Evolutionary conservation across 2,113 vertebrate genomes (phyloP), one percentile per base, ranked within the genome.

Genomic region (Sinocyclocheilus anophthalmus): DNA sequence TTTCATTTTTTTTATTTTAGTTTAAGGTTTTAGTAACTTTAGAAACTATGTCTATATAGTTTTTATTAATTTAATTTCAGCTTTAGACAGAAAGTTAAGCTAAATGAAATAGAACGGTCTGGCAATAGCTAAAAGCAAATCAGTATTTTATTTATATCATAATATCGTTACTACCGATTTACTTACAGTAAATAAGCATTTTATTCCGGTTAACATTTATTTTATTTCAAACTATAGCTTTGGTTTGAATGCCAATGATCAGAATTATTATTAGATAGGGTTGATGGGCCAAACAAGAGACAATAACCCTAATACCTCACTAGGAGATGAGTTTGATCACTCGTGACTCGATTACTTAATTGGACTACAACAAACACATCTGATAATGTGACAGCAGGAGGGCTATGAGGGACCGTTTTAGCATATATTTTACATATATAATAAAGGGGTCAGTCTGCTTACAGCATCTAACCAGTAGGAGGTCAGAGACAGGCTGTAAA

Each of bases 401-500:
- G 10, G 18, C 1, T 5, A 12, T 4, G 37, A 42, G 18, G 20
- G 18, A 77, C 26, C 2, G 14, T 26, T 53, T 48, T 30, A 55
- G 50, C 48, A 39, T 61, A 3, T 24, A 16, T 81, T 22, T 65
- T 81, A 42, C 6, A 59, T 57, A 57, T 59, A n/a, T 39, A 65
- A 26, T 67, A 81, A 79, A 76, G n/a, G 26, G 73, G 73, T 76
- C 73, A 76, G 42, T 50, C 42, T 63, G 57, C 59, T 16, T 10
- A 63, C 55, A 18, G n/a, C 18, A 45, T 24, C 57, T 20, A 69
- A 67, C n/a, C 39, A 81, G 24, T 10, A 16, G 39, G 24, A 81
- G 59, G n/a, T 48, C 37, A 45, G n/a, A 82, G 42, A 69, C 7
- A 45, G 78, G 57, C 39, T 81, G 73, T 39, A 33, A 59, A 63